phyloP scores from a whole-genome alignment of 2,113 vertebrate genomes.

The Onychorhynchus coronatus region DNA sequence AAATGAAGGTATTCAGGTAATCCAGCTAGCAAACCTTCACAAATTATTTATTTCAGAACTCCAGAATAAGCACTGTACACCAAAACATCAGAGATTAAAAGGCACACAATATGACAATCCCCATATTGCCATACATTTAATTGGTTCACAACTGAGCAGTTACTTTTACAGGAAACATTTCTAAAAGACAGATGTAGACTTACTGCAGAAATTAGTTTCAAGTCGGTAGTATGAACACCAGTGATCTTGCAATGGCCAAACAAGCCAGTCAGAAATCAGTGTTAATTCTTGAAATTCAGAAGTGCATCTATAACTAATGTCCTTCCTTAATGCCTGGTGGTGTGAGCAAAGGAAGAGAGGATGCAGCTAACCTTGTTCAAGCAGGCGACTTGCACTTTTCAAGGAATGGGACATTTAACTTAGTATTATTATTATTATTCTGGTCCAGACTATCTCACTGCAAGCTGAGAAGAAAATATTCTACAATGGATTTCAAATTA shows the following conservation, averaged over 20 bases:
- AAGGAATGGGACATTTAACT: background rate
- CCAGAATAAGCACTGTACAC: background rate
- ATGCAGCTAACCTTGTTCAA: background rate
- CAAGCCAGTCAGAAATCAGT: background rate
- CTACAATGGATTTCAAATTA: background rate
- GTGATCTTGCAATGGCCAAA: background rate
- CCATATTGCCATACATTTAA: background rate
- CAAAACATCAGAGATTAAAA: background rate
- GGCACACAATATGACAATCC: background rate
- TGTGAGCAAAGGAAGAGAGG: background rate
- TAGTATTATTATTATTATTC: background rate
- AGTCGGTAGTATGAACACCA: background rate
- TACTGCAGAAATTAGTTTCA: background rate
- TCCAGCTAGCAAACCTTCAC: background rate
- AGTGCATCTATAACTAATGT: background rate
- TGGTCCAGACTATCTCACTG: background rate
- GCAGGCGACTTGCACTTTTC: background rate
- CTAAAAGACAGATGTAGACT: background rate
- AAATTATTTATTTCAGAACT: background rate
- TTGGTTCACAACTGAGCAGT: fast-evolving
- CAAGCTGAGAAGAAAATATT: background rate
- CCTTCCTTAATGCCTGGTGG: background rate
- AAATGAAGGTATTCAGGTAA: background rate
- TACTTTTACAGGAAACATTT: background rate
- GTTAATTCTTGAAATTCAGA: background rate